phyloP scores from a whole-genome alignment of 2,888 invertebrate species.

The Tillus elongatus region DNA sequence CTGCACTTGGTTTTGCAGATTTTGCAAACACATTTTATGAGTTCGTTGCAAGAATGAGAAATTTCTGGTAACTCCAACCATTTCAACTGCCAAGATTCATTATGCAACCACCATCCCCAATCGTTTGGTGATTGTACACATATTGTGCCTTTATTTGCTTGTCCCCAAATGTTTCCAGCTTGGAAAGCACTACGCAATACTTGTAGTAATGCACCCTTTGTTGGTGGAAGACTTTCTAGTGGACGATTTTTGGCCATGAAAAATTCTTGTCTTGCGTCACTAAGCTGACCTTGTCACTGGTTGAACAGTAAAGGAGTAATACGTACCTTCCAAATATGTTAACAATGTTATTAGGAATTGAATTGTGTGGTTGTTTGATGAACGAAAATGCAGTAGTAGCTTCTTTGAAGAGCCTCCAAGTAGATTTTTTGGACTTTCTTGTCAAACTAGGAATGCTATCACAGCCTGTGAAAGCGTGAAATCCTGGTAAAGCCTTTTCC shows the following conservation, averaged over 20 bases:
- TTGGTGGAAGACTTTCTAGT: neutral
- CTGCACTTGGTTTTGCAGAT: neutral
- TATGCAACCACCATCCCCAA: neutral
- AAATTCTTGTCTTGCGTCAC: neutral
- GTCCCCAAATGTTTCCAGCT: neutral
- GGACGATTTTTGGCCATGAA: neutral
- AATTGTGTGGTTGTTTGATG: too few species aligned
- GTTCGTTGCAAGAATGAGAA: neutral
- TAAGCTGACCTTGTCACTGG: neutral
- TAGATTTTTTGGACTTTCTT: too few species aligned
- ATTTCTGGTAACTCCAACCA: neutral
- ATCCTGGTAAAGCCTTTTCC: neutral
- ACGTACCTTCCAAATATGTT: too few species aligned
- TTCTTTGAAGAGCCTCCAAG: too few species aligned
- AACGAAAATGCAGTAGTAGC: too few species aligned
- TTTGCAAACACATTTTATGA: neutral
- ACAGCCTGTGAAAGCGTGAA: neutral
- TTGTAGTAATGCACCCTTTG: neutral
- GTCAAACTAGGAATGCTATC: neutral
- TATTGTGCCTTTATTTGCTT: neutral
- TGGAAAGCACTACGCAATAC: neutral
- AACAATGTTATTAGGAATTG: too few species aligned
- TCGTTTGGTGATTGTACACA: neutral
- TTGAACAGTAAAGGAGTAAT: neutral
- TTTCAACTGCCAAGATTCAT: neutral